Evolutionary conservation across 53 echinoderm and acorn worm species (phyloP).

Genomic region (Mesocentrotus franciscanus): DNA sequence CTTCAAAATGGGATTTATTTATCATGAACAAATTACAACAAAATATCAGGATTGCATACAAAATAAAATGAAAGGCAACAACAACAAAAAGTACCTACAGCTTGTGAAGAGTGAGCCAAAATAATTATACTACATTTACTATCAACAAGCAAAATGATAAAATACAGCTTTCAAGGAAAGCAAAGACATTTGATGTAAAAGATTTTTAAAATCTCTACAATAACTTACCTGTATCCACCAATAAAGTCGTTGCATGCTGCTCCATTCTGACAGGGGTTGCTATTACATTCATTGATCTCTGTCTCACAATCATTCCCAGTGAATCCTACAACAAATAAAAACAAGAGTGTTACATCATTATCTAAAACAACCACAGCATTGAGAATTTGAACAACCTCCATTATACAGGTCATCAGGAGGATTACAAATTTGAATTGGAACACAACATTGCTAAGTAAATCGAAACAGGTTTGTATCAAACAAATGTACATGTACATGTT

Average conservation of each 20-base stretch:
- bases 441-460: too few species aligned
- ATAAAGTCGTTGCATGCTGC: slow-evolving; percentile 76
- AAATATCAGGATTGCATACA: too few species aligned
- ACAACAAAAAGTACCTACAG: too few species aligned
- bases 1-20: too few species aligned
- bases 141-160: neutral
- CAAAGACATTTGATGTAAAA: neutral
- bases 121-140: too few species aligned
- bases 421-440: too few species aligned
- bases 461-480: too few species aligned
- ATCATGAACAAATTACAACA: too few species aligned
- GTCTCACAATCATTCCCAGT: slow-evolving; percentile 63
- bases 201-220: neutral
- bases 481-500: too few species aligned
- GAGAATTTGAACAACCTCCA: neutral
- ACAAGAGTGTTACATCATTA: neutral
- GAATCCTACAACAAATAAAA: slow-evolving; percentile 55
- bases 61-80: too few species aligned
- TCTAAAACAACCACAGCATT: neutral
- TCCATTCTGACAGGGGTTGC: slow-evolving; percentile 80
- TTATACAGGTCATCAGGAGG: too few species aligned
- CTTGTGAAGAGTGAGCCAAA: too few species aligned
- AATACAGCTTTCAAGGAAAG: neutral
- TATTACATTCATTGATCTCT: slow-evolving; percentile 78
- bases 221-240: slow-evolving; percentile 9